Evolutionary conservation across 1,140 invertebrate genomes (phyloP).

Genomic region (Diuraphis noxia): DNA sequence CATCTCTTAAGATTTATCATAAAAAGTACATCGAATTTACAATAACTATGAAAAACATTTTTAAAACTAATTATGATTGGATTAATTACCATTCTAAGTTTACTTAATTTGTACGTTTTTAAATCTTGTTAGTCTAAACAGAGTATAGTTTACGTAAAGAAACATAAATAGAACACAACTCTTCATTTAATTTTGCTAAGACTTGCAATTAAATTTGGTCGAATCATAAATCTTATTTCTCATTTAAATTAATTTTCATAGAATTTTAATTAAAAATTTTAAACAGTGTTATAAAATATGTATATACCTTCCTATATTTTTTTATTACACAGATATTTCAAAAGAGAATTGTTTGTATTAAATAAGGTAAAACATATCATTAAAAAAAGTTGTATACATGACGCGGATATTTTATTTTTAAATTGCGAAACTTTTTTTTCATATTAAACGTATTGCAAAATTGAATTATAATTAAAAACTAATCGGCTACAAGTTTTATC

Average conservation of each 20-base stretch:
- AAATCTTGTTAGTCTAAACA: background rate
- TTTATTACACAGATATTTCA: background rate
- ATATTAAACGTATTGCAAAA: background rate
- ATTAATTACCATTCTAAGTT: background rate
- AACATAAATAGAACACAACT: background rate
- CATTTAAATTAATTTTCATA: background rate
- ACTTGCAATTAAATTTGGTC: background rate
- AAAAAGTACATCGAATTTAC: background rate
- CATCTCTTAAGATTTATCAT: background rate
- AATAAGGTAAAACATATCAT: constrained; percentile 1
- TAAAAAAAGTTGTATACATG: constrained; percentile 11
- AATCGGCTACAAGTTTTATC: constrained; percentile 19
- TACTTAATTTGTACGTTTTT: background rate
- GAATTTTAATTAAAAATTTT: constrained; percentile 11
- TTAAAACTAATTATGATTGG: background rate
- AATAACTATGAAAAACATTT: background rate
- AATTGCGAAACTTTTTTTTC: constrained; percentile 21
- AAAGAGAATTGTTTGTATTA: constrained; percentile 19
- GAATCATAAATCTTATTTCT: background rate
- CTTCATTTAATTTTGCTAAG: background rate
- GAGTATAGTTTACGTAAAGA: background rate
- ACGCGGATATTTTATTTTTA: background rate
- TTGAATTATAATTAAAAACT: constrained; percentile 33
- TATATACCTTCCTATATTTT: background rate
- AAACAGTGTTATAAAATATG: background rate